Evolutionary conservation across 2,797 vertebrate species (phyloP).

Genomic region (Xenops minutus): DNA sequence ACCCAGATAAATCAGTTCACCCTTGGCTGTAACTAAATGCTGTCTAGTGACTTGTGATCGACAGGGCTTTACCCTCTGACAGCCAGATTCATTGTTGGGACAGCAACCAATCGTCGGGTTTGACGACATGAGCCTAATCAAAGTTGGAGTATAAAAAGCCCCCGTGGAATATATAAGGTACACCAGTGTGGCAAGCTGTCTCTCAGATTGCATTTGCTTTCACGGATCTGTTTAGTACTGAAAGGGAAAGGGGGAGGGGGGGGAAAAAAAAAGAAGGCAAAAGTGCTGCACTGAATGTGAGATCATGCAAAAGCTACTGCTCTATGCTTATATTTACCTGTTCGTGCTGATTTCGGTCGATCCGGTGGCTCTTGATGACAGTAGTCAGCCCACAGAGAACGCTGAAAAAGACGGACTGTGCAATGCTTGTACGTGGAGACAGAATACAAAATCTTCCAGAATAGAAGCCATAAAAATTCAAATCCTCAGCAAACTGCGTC

Average conservation of each 20-base stretch:
- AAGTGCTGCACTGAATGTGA: slow-evolving; percentile 67
- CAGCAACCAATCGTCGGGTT: slow-evolving; percentile 93
- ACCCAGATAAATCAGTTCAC: slow-evolving; percentile 77
- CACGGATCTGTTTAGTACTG: slow-evolving; percentile 65
- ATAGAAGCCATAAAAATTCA: slow-evolving; percentile 96
- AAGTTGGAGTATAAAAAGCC: slow-evolving; percentile 96
- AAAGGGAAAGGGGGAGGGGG: slow-evolving; percentile 54
- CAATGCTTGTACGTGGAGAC: slow-evolving; percentile 90
- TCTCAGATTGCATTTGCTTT: slow-evolving; percentile 73
- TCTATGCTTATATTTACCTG: slow-evolving; percentile 82
- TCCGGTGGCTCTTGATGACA: slow-evolving; percentile 84
- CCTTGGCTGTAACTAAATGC: slow-evolving; percentile 78
- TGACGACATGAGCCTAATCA: slow-evolving; percentile 92
- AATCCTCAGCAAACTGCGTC: slow-evolving; percentile 96
- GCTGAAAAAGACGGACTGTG: slow-evolving; percentile 86
- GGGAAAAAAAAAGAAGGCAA: slow-evolving; percentile 7
- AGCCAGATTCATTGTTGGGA: slow-evolving; percentile 93
- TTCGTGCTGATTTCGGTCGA: slow-evolving; percentile 84
- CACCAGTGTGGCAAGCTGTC: slow-evolving; percentile 84
- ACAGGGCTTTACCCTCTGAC: slow-evolving; percentile 87
- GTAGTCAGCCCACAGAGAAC: slow-evolving; percentile 79
- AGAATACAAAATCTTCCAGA: slow-evolving; percentile 92
- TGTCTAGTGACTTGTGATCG: slow-evolving; percentile 85
- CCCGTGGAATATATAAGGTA: slow-evolving; percentile 91
- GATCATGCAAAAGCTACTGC: slow-evolving; percentile 84